Evolutionary conservation across 1,140 invertebrate species (phyloP), one percentile per base, ranked within the genome.

Genomic region (Phymastichus coffea): DNA sequence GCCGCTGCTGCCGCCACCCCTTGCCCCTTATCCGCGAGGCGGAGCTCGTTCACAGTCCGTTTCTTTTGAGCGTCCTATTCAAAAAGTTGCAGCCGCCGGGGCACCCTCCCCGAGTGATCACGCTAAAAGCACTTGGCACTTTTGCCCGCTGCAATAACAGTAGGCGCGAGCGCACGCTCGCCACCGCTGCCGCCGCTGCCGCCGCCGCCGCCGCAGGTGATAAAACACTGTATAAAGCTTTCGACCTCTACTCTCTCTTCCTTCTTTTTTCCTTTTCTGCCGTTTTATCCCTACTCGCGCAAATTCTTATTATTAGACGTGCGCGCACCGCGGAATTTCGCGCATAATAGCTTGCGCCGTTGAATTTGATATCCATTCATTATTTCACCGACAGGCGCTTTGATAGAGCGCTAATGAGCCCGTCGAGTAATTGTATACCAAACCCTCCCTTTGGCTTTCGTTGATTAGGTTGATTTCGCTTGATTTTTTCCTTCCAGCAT

Each of bases 91-190:
- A 61, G 69, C 57, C 61, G 57, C 56, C 57, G 55, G 47, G 63
- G 64, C n/a, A n/a, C n/a, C n/a, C n/a, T n/a, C n/a, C n/a, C 67
- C 46, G 66, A 66, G 70, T 75, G 69, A 75, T 75, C 71, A 72
- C 73, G 67, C 67, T 75, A 69, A 73, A 73, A 73, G 71, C 70
- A 75, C 71, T 71, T 71, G 67, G 64, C 70, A 69, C 68, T 65
- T 72, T 68, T 70, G 41, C 47, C 25, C 47, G 41, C 23, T n/a
- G 49, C 44, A 26, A 51, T 51, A 38, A 30, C 40, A 35, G 55
- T 46, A 57, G 30, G 35, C 4, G 33, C 44, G n/a, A 25, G 30
- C 51, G n/a, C n/a, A n/a, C n/a, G n/a, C n/a, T n/a, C n/a, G n/a
- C n/a, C n/a, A n/a, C n/a, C n/a, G n/a, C n/a, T n/a, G n/a, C n/a